These are phyloP conservation scores for Lamproptera curius DNA, from an alignment of 2,888 invertebrate genomes.

Conservation along the genomic window DNA sequence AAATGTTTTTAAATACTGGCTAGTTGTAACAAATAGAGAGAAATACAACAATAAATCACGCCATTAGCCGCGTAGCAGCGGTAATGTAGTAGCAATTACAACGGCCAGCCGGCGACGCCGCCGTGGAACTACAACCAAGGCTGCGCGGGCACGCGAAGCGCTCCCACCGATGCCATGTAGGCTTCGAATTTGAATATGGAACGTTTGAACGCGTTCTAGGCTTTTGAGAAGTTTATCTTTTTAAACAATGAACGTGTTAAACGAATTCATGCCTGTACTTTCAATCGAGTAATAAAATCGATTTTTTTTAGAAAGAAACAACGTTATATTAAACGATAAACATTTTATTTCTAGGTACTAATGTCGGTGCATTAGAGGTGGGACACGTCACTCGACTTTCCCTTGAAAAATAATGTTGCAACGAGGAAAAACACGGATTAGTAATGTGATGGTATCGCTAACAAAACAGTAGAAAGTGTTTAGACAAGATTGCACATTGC, in stretches of 20 bases:
- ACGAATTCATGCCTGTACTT: too few relatives aligned
- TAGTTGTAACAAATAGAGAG: not conserved
- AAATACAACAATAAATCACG: not conserved
- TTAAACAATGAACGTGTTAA: too few relatives aligned
- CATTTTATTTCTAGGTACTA: too few relatives aligned
- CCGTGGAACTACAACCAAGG: slow-evolving; percentile 32
- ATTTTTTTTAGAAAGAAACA: too few relatives aligned
- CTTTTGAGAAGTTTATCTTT: slow-evolving; percentile 3
- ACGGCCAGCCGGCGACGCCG: slow-evolving; percentile 5
- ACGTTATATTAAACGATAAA: too few relatives aligned
- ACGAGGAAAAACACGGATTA: slow-evolving; percentile 37
- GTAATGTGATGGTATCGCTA: slow-evolving; percentile 18
- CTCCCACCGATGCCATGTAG: slow-evolving; percentile 27
- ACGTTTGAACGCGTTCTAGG: slow-evolving; percentile 6
- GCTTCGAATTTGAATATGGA: slow-evolving; percentile 21
- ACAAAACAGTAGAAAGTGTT: slow-evolving; percentile 19
- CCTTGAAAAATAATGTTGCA: slow-evolving; percentile 40
- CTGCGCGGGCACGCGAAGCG: slow-evolving; percentile 33
- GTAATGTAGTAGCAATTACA: slow-evolving; percentile 4
- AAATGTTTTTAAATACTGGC: not conserved
- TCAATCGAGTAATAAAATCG: too few relatives aligned
- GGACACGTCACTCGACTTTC: slow-evolving; percentile 36
- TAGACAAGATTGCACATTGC: not conserved
- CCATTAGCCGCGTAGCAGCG: slow-evolving; percentile 1
- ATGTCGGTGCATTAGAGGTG: slow-evolving; percentile 22